Conservation (phyloP, 2,888 invertebrate species). For the Drosophila vallismaia region DNA sequence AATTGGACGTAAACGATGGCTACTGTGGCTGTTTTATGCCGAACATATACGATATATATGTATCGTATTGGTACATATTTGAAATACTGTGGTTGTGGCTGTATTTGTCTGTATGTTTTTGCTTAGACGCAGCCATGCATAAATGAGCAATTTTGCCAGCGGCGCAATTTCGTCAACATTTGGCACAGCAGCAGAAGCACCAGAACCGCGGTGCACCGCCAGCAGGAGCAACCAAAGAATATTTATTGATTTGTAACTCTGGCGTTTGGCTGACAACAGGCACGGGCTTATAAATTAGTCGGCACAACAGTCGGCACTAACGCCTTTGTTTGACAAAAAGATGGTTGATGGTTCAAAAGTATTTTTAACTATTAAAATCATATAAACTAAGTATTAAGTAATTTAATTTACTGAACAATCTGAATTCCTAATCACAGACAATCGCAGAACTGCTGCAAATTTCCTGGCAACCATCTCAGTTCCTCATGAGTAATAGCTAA, state of each 20-base stretch:
- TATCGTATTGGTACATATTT: not conserved
- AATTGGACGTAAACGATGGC: conserved; percentile 41
- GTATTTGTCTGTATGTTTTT: conserved; percentile 37
- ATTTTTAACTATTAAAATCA: not conserved
- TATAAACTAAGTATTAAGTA: not conserved
- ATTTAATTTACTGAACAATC: not conserved
- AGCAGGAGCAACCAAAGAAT: conserved; percentile 43
- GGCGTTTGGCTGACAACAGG: conserved; percentile 50
- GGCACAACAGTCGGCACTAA: conserved; percentile 59
- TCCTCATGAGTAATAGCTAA: not conserved
- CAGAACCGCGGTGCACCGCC: not conserved
- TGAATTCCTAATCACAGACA: not conserved
- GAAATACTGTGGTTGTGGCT: not conserved
- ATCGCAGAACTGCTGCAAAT: not conserved
- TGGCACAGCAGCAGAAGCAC: conserved; percentile 39
- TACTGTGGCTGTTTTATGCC: conserved; percentile 18
- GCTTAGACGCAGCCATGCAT: conserved; percentile 73
- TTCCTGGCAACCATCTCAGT: not conserved
- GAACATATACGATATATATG: not conserved
- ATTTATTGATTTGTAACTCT: conserved; percentile 77
- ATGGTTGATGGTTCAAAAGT: not conserved
- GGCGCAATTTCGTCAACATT: conserved; percentile 76
- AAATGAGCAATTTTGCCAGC: conserved; percentile 74
- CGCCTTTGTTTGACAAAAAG: no score
- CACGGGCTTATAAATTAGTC: conserved; percentile 74